These are phyloP conservation scores for Eublepharis macularius DNA, from an alignment of 2,113 vertebrate species.

Conservation along the genomic window DNA sequence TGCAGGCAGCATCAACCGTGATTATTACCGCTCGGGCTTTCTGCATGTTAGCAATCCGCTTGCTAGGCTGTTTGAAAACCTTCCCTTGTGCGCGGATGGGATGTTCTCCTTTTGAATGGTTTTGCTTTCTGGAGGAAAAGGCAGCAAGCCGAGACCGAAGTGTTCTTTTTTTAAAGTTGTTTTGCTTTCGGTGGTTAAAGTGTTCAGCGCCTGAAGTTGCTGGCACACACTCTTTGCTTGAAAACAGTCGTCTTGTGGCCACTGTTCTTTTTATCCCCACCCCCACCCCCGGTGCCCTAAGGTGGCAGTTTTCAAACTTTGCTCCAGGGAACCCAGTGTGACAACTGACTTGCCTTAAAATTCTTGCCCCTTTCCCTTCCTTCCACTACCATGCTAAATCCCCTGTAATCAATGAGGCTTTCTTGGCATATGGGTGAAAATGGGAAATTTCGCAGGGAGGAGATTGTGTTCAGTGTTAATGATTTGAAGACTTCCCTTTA, in stretches of 20 bases:
- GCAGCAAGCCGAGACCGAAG: not conserved
- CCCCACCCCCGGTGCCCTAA: too few relatives aligned
- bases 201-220: not conserved
- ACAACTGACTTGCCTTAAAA: too few relatives aligned
- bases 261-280: not conserved
- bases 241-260: not conserved
- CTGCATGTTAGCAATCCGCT: constrained; percentile 76
- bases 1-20: constrained; percentile 58
- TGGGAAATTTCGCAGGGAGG: too few relatives aligned
- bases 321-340: too few relatives aligned
- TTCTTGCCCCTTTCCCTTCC: too few relatives aligned
- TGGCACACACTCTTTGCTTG: not conserved
- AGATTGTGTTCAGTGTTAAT: too few relatives aligned
- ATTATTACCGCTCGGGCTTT: constrained; percentile 70
- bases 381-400: too few relatives aligned
- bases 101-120: not conserved
- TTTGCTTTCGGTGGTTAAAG: not conserved
- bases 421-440: too few relatives aligned
- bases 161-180: rapidly evolving
- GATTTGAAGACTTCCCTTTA: not conserved
- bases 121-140: not conserved
- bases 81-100: constrained; percentile 9
- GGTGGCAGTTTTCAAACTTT: not conserved
- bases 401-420: too few relatives aligned
- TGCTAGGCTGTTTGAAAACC: constrained; percentile 35